A percentile compares a stretch with the other conserved stretches of the same genome.
These are phyloP conservation scores for Euplagia quadripunctaria DNA, from an alignment of 2,888 invertebrate genomes.

Conservation along the genomic window DNA sequence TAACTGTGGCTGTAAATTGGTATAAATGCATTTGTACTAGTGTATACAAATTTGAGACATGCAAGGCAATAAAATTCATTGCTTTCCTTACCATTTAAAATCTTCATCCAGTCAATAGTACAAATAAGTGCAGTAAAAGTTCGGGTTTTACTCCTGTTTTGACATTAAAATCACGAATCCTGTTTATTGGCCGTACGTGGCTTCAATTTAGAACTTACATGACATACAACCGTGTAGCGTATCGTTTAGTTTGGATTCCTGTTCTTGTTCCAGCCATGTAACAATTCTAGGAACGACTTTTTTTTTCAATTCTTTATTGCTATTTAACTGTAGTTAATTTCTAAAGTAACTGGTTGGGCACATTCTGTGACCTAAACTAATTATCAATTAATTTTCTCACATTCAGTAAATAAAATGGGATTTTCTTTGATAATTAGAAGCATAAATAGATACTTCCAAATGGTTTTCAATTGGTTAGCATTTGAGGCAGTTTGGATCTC, in stretches of 20 bases:
- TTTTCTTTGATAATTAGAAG: no score
- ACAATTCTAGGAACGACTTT: neutral
- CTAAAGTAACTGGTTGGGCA: no score
- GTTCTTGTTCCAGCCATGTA: no score
- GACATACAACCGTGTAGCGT: neutral
- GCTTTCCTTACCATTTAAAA: slow-evolving; percentile 1
- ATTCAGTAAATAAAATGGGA: no score
- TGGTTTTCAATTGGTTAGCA: no score
- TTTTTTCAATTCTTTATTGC: neutral
- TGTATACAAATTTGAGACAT: neutral
- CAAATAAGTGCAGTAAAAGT: neutral
- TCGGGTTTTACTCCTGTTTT: neutral
- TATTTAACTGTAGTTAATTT: neutral
- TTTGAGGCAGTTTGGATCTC: no score
- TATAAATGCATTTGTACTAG: neutral
- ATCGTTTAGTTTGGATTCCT: neutral
- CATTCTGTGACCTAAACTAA: no score
- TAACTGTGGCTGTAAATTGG: neutral
- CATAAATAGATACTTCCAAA: no score
- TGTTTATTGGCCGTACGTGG: slow-evolving; percentile 6
- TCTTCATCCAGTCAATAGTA: neutral
- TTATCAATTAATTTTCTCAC: no score
- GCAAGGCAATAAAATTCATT: neutral
- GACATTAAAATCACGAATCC: slow-evolving; percentile 9
- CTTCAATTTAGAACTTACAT: neutral